phyloP scores from a whole-genome alignment of 2,113 vertebrate species.

The Carettochelys insculpta region DNA sequence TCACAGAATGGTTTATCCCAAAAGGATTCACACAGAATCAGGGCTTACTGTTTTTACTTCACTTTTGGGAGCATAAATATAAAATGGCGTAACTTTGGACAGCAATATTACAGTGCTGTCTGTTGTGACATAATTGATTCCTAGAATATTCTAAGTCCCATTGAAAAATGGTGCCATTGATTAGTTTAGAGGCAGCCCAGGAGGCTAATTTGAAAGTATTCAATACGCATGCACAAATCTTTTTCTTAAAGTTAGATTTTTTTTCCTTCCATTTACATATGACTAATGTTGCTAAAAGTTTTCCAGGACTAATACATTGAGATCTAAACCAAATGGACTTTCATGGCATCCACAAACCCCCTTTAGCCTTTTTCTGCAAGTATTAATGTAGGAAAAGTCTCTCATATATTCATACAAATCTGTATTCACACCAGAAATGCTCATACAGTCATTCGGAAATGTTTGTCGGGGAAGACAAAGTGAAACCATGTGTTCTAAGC shows the following conservation, averaged over 20 bases:
- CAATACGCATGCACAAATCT: not conserved
- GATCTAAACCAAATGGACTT: slow-evolving; percentile 25
- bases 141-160: not conserved
- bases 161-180: not conserved
- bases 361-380: slow-evolving; percentile 18
- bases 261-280: not conserved
- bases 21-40: not conserved
- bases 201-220: not conserved
- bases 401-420: not conserved
- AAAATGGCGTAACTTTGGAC: not conserved
- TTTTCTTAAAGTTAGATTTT: not conserved
- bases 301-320: slow-evolving; percentile 23
- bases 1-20: not conserved
- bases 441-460: not conserved
- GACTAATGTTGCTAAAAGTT: slow-evolving; percentile 44
- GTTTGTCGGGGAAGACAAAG: not conserved
- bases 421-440: not conserved
- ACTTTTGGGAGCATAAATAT: not conserved
- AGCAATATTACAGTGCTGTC: not conserved
- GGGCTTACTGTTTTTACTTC: not conserved
- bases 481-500: not conserved
- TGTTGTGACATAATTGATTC: not conserved
- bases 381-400: not conserved
- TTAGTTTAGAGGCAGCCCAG: not conserved
- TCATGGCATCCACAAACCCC: slow-evolving; percentile 2